Evolutionary conservation across 2,888 invertebrate genomes (phyloP).

Genomic region (Achlya flavicornis): DNA sequence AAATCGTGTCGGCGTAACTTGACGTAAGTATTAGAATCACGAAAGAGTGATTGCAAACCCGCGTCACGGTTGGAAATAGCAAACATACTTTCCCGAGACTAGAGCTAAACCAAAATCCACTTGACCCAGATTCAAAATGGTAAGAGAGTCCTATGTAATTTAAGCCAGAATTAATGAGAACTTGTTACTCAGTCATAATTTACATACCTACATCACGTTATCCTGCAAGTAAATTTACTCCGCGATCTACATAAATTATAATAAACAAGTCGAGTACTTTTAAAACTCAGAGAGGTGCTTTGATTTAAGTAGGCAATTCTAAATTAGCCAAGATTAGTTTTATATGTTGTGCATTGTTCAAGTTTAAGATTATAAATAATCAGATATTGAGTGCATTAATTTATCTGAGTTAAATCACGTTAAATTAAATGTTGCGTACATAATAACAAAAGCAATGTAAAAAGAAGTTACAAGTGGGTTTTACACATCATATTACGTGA

Average conservation of each 20-base stretch:
- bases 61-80: not conserved
- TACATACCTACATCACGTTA: conserved; percentile 9
- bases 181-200: conserved; percentile 7
- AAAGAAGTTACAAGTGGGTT: too few relatives aligned
- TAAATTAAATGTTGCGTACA: too few relatives aligned
- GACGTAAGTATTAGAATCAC: not conserved
- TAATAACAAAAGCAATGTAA: too few relatives aligned
- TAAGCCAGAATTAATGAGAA: not conserved
- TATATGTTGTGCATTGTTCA: not conserved
- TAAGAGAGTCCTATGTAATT: not conserved
- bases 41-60: not conserved
- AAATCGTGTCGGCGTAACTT: not conserved
- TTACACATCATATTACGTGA: too few relatives aligned
- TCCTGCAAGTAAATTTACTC: conserved; percentile 10
- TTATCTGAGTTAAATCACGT: too few relatives aligned
- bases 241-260: conserved; percentile 11
- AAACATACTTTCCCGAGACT: not conserved
- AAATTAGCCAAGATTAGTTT: not conserved
- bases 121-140: not conserved
- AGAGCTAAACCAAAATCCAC: not conserved
- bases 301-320: not conserved
- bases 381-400: not conserved
- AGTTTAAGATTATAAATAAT: not conserved
- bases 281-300: not conserved
- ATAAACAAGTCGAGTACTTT: conserved; percentile 7